These are phyloP conservation scores for Eupithecia exiguata DNA, from an alignment of 2,888 invertebrate species.

Conservation along the genomic window DNA sequence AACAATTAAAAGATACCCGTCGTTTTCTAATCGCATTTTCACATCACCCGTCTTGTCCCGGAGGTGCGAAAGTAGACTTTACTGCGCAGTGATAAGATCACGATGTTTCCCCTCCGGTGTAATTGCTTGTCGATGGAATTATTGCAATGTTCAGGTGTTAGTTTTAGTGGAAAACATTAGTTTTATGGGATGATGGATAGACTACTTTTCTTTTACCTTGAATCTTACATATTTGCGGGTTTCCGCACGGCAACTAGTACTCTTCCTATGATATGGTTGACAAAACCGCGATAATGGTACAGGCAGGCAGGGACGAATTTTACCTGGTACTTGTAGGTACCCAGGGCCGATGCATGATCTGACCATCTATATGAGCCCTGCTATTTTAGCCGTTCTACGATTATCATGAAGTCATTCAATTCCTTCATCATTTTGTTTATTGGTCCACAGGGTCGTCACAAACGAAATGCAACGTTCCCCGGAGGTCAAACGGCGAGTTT, in stretches of 20 bases:
- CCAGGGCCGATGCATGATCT: no score
- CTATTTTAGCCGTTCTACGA: not conserved
- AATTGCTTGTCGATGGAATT: constrained; percentile 38
- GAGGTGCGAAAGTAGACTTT: constrained; percentile 39
- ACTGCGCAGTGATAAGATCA: constrained; percentile 34
- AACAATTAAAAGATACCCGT: constrained; percentile 70
- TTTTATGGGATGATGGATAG: constrained; percentile 10
- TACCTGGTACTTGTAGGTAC: no score
- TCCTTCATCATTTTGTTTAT: not conserved
- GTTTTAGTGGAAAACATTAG: constrained; percentile 23
- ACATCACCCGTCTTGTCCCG: constrained; percentile 45
- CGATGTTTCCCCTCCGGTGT: constrained; percentile 23
- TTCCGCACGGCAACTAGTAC: not conserved
- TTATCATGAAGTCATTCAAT: not conserved
- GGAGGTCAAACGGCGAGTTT: constrained; percentile 88
- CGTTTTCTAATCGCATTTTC: constrained; percentile 62
- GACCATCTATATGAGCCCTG: not conserved
- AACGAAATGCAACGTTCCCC: constrained; percentile 91
- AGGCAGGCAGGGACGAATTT: not conserved
- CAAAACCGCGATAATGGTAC: not conserved
- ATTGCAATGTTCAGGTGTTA: constrained; percentile 17
- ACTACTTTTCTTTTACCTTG: not conserved
- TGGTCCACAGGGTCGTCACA: constrained; percentile 87
- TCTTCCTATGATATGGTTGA: not conserved
- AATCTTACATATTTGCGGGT: not conserved